These are phyloP conservation scores for Aspiorhynchus laticeps DNA, from an alignment of 2,113 vertebrate genomes.

Conservation along the genomic window DNA sequence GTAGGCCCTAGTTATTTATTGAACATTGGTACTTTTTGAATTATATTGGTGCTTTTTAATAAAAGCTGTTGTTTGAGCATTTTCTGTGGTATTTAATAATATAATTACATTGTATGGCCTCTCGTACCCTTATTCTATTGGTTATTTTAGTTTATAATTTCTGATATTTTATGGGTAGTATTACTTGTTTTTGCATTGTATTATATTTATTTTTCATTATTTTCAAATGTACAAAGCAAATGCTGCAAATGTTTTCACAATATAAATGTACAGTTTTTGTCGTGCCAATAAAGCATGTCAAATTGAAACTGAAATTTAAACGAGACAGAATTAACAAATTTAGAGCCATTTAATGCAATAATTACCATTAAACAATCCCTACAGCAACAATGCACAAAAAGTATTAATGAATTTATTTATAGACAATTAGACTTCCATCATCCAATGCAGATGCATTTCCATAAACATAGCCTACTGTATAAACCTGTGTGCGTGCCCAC, in stretches of 20 bases:
- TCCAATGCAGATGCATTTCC: background rate
- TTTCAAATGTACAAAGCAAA: background rate
- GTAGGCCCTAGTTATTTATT: too few species aligned
- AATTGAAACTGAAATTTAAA: background rate
- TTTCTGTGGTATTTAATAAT: too few species aligned
- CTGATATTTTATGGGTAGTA: background rate
- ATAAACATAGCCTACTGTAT: background rate
- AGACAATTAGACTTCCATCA: background rate
- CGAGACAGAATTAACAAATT: background rate
- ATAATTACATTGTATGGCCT: too few species aligned
- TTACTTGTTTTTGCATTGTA: background rate
- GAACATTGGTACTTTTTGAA: too few species aligned
- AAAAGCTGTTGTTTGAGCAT: too few species aligned
- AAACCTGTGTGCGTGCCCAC: slow-evolving; percentile 57
- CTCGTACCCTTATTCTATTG: too few species aligned
- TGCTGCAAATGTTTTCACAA: background rate
- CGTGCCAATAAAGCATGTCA: background rate
- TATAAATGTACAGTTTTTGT: background rate
- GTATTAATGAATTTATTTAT: background rate
- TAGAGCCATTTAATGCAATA: background rate
- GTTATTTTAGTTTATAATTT: background rate
- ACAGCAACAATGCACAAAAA: background rate
- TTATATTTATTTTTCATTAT: background rate
- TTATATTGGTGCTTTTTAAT: too few species aligned
- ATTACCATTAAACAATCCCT: too few species aligned